Base-by-base conservation (phyloP, 2,113 vertebrate species). In the Channa maculata region DNA sequence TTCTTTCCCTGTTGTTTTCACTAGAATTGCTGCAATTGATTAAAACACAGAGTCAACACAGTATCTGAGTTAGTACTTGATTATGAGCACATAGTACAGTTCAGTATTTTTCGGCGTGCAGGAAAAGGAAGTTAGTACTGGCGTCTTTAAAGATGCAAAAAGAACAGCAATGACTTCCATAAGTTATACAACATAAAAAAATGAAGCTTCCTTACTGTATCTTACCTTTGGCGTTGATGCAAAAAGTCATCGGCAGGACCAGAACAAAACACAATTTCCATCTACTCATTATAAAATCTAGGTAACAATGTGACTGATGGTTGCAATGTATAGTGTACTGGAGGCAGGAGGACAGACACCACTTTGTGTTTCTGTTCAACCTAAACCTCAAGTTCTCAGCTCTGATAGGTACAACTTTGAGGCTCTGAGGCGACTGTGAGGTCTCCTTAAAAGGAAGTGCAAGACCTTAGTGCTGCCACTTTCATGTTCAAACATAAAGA, bases 21-120 rank as follows among this genome's bases (percentile, higher is more conserved):
- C 75, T 38, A 38, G n/a, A 61, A 7, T 53, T 53, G 51, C 72
- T 75, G 63, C 14, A 60, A 39, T 39, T 57, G 12, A 68, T 7
- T 45, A 14, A 55, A 4, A 41, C 24, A 54, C 10, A 24, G 3
- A 8, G 8, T 7, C 8, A 51, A 3, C 7, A 33, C 24, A 52
- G 50, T 10, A 3, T 4, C 6, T 9, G n/a, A 15, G n/a, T 15
- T 24, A 15, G 15, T 4, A 36, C 52, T 41, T 7, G 4, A 54
- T 24, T 24, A 24, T 24, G 24, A 24, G 24, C 24, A 24, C 24
- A 24, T 24, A 24, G 24, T 24, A 24, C 24, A 24, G 24, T 24
- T 24, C 24, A 24, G 24, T 24, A 24, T 24, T 24, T 24, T 24
- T 24, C 24, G 24, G 24, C 24, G 24, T 24, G 24, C 24, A 24